Evolutionary conservation across 2,888 invertebrate genomes (phyloP).

Genomic region (Hedychridium roseum): DNA sequence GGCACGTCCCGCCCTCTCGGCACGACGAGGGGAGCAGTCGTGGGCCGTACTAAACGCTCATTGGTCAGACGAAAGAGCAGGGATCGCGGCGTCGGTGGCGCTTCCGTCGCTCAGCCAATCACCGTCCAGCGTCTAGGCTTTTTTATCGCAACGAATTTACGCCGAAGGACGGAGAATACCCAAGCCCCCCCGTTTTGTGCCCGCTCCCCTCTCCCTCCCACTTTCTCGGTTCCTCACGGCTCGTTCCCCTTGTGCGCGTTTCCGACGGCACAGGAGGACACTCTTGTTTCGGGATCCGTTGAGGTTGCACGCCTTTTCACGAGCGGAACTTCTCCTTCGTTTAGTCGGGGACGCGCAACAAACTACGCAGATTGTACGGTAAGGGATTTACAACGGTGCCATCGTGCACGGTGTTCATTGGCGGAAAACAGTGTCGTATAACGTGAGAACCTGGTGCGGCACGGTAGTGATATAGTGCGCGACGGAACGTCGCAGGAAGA

Average conservation of each 20-base stretch:
- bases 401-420: neutral
- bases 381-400: neutral
- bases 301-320: slow-evolving; percentile 53
- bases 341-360: slow-evolving; percentile 23
- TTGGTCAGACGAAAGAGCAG: slow-evolving; percentile 39
- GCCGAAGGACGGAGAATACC: slow-evolving; percentile 49
- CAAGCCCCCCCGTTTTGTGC: slow-evolving; percentile 15
- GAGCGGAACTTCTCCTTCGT: slow-evolving; percentile 23
- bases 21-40: slow-evolving; percentile 37
- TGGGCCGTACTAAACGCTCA: slow-evolving; percentile 46
- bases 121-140: slow-evolving; percentile 29
- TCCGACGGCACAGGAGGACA: slow-evolving; percentile 51
- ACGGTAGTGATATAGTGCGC: slow-evolving; percentile 39
- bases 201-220: slow-evolving; percentile 34
- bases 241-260: slow-evolving; percentile 32
- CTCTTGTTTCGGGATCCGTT: slow-evolving; percentile 59
- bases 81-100: slow-evolving; percentile 42
- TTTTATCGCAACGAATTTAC: slow-evolving; percentile 52
- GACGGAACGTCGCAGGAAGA: slow-evolving; percentile 54
- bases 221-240: slow-evolving; percentile 32
- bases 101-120: slow-evolving; percentile 43
- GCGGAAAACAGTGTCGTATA: no score
- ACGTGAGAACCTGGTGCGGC: no score
- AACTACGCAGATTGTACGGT: slow-evolving; percentile 3
- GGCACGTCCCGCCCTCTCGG: slow-evolving; percentile 39